phyloP scores from a whole-genome alignment of 2,797 vertebrate genomes.

The Orientallactaga sibirica region DNA sequence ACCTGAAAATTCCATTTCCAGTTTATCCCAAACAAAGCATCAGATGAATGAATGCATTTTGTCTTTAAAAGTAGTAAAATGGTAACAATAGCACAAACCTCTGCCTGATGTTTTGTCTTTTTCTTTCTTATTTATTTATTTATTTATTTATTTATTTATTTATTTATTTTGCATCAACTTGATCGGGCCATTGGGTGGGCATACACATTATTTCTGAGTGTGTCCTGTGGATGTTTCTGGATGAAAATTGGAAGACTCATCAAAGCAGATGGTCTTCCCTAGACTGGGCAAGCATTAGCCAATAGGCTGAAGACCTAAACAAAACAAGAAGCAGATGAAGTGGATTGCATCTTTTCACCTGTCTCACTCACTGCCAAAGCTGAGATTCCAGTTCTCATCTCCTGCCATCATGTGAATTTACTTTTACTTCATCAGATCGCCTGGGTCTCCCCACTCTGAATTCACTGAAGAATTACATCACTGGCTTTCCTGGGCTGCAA shows the following conservation, averaged over 20 bases:
- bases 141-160: too few species aligned
- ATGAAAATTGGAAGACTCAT: background rate
- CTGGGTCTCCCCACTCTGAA: background rate
- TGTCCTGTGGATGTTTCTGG: background rate
- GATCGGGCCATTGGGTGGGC: background rate
- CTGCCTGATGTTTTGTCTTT: background rate
- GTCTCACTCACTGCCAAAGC: background rate
- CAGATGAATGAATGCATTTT: background rate
- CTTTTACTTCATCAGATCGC: background rate
- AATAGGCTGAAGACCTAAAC: too few species aligned
- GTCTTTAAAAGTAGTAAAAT: background rate
- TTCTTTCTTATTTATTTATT: too few species aligned
- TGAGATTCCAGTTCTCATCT: background rate
- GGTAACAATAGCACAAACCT: background rate
- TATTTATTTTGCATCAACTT: background rate
- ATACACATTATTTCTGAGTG: background rate
- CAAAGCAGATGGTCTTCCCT: background rate
- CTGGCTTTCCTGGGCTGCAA: background rate
- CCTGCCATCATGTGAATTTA: background rate
- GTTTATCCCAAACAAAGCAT: background rate
- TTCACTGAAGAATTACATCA: background rate
- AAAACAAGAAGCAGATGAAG: background rate
- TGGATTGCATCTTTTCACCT: background rate
- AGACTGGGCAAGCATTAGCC: too few species aligned
- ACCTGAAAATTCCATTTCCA: background rate